phyloP scores from a whole-genome alignment of 2,888 invertebrate species.

The Polyommatus iphigenia region DNA sequence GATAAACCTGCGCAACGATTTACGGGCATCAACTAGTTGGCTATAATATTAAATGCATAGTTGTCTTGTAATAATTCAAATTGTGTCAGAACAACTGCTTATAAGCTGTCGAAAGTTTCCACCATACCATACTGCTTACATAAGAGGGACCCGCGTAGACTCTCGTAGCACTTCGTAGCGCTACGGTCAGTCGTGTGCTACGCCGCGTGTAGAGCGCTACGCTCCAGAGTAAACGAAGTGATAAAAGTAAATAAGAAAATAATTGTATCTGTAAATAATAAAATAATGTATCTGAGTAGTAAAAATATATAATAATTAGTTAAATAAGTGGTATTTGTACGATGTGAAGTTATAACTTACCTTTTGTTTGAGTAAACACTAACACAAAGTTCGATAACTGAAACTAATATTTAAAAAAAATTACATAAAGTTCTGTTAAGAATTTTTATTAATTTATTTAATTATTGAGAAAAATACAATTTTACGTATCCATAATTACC shows the following conservation, averaged over 20 bases:
- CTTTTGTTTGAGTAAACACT: neutral
- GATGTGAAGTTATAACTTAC: neutral
- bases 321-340: neutral
- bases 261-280: neutral
- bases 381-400: neutral
- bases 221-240: neutral
- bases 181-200: conserved; percentile 62
- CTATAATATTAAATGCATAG: no score
- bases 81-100: neutral
- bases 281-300: neutral
- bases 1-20: no score
- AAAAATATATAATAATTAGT: neutral
- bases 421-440: no score
- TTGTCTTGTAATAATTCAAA: neutral
- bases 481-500: no score
- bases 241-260: neutral
- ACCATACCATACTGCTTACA: conserved; percentile 48
- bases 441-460: no score
- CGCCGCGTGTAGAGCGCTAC: conserved; percentile 53
- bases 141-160: conserved; percentile 44
- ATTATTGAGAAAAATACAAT: no score
- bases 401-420: neutral
- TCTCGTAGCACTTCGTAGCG: conserved; percentile 38
- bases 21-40: no score
- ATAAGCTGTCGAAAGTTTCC: neutral